Evolutionary conservation across 2,113 vertebrate genomes (phyloP).

Genomic region (Rhizomys pruinosus): DNA sequence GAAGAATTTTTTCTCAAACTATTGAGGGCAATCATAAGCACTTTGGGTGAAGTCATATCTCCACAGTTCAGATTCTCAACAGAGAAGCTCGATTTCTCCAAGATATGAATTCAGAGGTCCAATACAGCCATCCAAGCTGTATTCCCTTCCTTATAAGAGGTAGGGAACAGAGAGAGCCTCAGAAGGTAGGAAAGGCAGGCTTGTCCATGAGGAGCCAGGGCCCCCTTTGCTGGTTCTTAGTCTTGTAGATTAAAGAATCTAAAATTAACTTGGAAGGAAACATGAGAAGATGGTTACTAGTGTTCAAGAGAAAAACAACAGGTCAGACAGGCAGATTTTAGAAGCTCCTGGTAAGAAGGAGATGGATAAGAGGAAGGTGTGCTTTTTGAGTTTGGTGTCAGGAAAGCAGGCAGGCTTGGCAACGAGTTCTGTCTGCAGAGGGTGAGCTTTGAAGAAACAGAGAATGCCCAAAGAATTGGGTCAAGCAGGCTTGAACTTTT

Average conservation of each 20-base stretch:
- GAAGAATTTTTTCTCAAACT: neutral
- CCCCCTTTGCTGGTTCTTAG: neutral
- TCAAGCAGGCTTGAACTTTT: neutral
- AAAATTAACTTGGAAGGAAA: neutral
- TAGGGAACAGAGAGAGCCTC: neutral
- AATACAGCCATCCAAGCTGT: neutral
- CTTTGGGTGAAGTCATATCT: neutral
- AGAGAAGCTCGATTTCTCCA: neutral
- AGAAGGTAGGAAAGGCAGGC: too few relatives aligned
- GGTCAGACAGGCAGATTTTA: neutral
- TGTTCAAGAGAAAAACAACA: neutral
- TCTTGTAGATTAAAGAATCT: neutral
- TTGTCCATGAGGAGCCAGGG: neutral
- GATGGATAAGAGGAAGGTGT: neutral
- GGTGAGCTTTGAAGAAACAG: neutral
- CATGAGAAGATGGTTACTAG: neutral
- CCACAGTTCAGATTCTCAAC: neutral
- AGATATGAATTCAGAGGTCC: neutral
- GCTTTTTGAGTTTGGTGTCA: neutral
- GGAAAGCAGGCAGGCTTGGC: neutral
- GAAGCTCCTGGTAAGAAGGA: neutral
- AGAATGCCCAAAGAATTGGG: neutral
- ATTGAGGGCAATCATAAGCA: neutral
- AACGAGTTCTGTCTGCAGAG: neutral
- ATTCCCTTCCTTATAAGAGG: neutral